Evolutionary conservation across 2,113 vertebrate genomes (phyloP), one percentile per base, ranked within the genome.

Genomic region (Chroicocephalus ridibundus): DNA sequence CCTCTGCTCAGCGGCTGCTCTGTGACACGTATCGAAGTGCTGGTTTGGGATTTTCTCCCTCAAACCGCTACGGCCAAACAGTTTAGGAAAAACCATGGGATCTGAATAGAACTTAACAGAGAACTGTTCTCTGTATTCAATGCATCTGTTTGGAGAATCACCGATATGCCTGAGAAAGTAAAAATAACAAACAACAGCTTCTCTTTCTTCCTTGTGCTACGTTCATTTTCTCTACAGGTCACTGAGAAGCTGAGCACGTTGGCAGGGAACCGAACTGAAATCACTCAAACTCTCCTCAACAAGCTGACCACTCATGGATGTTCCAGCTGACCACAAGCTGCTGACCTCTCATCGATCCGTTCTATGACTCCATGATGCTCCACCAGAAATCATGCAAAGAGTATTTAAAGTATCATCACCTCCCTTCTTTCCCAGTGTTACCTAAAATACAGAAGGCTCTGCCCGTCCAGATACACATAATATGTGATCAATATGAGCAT

Each of bases 11-110:
- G 38, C 1, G 6, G 22, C 55, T 47, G 29, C 1, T 47, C 44
- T 46, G 2, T 2, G 22, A 18, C 64, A 46, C 4, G 2, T 6
- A 18, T 5, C 1, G 1, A 71, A 70, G 44, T 3, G 36, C 26
- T 31, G 58, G 8, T 15, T 18, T 21, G 34, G 60, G 65, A n/a
- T 46, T 10, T 46, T 26, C 65, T 52, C 70, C 47, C 44, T 26
- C 44, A 21, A 72, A n/a, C 29, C 29, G 1, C 51, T 6, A 5
- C 0, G 5, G 31, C 31, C 66, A 78, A 66, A 66, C 4, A 1
- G 27, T 54, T n/a, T 7, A 58, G 79, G 58, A 32, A 32, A 32
- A 77, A 72, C 6, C 20, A 19, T 0, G 46, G n/a, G 52, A 61
- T 55, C 40, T 31, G 40, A 51, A 21, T 6, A 19, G 1, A 44